Base-by-base conservation (phyloP, 2,797 vertebrate genomes). In the Pelobates cultripes region DNA sequence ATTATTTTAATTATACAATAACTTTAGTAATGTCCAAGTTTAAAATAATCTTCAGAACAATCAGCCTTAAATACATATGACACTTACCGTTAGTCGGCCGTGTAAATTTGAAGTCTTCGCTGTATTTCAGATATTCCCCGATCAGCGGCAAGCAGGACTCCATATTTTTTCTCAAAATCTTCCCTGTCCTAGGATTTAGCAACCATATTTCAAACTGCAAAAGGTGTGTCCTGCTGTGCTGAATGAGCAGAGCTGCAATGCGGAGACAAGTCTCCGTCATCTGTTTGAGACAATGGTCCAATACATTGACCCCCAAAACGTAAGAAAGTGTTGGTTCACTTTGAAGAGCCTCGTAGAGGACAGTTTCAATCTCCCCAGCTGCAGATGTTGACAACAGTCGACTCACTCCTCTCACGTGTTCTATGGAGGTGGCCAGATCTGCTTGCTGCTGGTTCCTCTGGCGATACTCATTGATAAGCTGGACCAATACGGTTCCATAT, bases 161-260 rank as follows among this genome's bases (percentile, higher is more conserved):
- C 3, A 81, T 85, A 40, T 89, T 84, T 3, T 88, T 86, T 40
- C 61, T 91, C 41, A 98, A 86, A 73, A 71, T 70, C 75, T 86
- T 87, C 51, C 85, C 82, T 43, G 88, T 81, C 3, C 70, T 85
- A 0, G 88, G 82, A 86, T 89, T 90, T 44, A 94, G 80, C 80
- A 96, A 97, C 97, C 97, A 99, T 43, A 90, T 75, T 89, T 99
- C 96, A 0, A 99, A 97, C 80, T 89, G 86, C 75, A 99, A 92
- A 67, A 95, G 87, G 74, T 98, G 96, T 12, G 95, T 90, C 51
- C 91, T 90, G 87, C 94, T 94, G 88, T 93, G 91, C 73, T 85
- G 88, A 71, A 99, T 88, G 85, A 99, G 90, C 61, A 95, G 53
- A 9, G 86, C 51, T 0, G 86, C 93, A 0, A 94, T 82, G 47